phyloP scores from a whole-genome alignment of 2,888 invertebrate species.

The Oligia strigilis region DNA sequence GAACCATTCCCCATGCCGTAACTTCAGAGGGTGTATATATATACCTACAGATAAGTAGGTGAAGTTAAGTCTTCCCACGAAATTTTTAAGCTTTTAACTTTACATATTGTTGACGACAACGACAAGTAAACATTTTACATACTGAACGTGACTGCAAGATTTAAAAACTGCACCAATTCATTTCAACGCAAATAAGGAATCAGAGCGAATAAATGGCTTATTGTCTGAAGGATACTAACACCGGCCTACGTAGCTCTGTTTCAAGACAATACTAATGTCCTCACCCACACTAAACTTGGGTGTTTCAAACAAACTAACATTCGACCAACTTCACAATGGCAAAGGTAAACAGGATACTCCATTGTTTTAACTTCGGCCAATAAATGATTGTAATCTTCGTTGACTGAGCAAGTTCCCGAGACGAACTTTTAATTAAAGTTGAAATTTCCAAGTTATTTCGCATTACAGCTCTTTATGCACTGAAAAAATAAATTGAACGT shows the following conservation, averaged over 20 bases:
- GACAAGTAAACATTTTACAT: neutral
- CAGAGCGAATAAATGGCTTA: constrained; percentile 66
- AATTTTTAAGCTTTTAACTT: constrained; percentile 1
- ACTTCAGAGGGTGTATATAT: neutral
- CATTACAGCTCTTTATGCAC: constrained; percentile 48
- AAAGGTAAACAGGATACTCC: constrained; percentile 66
- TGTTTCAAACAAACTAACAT: constrained; percentile 63
- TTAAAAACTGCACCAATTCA: constrained; percentile 61
- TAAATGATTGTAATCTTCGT: constrained; percentile 69
- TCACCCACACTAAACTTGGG: constrained; percentile 68
- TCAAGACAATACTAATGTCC: constrained; percentile 69
- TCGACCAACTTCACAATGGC: constrained; percentile 65
- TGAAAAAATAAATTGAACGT: constrained; percentile 29
- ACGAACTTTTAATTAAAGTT: constrained; percentile 66
- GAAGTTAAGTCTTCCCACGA: neutral
- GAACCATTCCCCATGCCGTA: constrained; percentile 36
- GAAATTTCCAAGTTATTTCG: constrained; percentile 48
- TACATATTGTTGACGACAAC: neutral
- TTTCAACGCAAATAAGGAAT: constrained; percentile 70
- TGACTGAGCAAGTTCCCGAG: constrained; percentile 45
- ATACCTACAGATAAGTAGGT: neutral
- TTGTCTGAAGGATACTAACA: constrained; percentile 66
- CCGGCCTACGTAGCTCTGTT: constrained; percentile 61
- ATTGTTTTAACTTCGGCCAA: constrained; percentile 67
- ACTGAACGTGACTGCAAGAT: constrained; percentile 19